A percentile compares a stretch with the other conserved stretches of the same genome.
Conservation (phyloP, 1,140 invertebrate genomes). For the Caligus rogercresseyi region DNA sequence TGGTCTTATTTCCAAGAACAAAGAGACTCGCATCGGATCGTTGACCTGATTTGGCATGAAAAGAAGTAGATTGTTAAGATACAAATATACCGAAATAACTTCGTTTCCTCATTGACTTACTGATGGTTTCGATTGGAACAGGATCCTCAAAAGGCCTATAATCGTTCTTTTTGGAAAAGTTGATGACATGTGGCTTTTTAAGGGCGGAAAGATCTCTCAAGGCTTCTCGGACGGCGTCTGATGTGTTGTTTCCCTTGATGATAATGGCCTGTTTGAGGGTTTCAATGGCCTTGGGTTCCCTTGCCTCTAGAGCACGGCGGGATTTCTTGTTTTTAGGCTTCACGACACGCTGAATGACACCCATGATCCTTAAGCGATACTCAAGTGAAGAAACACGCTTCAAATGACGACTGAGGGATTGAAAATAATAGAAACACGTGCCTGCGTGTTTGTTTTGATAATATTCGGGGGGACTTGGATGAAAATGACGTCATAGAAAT, state of each 20-base stretch:
- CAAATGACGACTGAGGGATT: no score
- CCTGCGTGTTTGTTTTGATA: not conserved
- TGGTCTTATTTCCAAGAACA: conserved; percentile 69
- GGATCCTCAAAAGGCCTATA: conserved; percentile 67
- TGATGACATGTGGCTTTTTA: conserved; percentile 63
- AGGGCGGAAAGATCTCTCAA: conserved; percentile 38
- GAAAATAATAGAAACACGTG: not conserved
- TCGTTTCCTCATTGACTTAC: not conserved
- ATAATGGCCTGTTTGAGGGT: conserved; percentile 65
- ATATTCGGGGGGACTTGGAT: not conserved
- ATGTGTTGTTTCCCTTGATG: conserved; percentile 64
- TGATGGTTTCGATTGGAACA: not conserved
- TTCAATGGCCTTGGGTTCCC: conserved; percentile 73
- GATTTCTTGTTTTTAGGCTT: conserved; percentile 75
- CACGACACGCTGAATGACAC: conserved; percentile 14
- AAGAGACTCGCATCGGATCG: conserved; percentile 48
- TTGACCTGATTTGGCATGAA: not conserved
- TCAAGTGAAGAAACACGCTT: no score
- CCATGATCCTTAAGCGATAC: conserved; percentile 10
- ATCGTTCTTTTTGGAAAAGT: conserved; percentile 61
- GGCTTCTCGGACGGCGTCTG: conserved; percentile 34
- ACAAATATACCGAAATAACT: not conserved
- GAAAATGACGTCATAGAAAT: no score
- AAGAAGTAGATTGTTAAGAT: not conserved
- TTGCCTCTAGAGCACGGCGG: conserved; percentile 56